Evolutionary conservation across 1,140 invertebrate species (phyloP), one percentile per base, ranked within the genome.

Genomic region (Ceratosolen fusciceps): DNA sequence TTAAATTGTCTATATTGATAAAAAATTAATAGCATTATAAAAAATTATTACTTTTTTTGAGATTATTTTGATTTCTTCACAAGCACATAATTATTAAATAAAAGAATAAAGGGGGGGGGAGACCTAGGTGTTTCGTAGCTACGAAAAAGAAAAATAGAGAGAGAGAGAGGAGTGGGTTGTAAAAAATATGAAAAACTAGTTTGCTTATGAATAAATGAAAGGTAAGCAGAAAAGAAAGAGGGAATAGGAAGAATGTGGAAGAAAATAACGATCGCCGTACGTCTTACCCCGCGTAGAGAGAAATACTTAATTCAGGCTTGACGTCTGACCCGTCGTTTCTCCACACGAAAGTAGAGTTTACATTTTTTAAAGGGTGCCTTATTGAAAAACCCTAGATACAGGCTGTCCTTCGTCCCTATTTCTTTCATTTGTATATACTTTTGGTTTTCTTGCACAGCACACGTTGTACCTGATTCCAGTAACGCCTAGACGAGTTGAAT

Each of bases 251-350:
- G 49, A n/a, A 21, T 26, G 8, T 14, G 43, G 60, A 21, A 60
- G 47, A 72, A 76, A 77, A 74, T 77, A 74, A 81, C 79, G 78
- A 80, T 80, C 72, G 49, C 31, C 34, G n/a, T n/a, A 5, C 52
- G 5, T 26, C 8, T 34, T 34, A 39, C 31, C n/a, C 14, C 10
- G 47, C 77, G 67, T 67, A 67, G 12, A 52, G 74, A 80, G 76
- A 81, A 80, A 80, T 80, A 68, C 65, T 74, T 60, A 52, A 58
- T 80, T 74, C 71, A 73, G 72, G 71, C 77, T 47, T 47, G 26
- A 39, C 68, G 10, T 2, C n/a, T 26, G 31, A 7, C 49, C 24
- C 29, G 9, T 16, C 34, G 21, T 16, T 58, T 34, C 47, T 26
- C 39, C 7, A 14, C 10, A 29, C 47, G 26, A 24, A 79, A 74